Evolutionary conservation across 2,797 vertebrate genomes (phyloP).

Genomic region (Gymnoscopelus microlampas): DNA sequence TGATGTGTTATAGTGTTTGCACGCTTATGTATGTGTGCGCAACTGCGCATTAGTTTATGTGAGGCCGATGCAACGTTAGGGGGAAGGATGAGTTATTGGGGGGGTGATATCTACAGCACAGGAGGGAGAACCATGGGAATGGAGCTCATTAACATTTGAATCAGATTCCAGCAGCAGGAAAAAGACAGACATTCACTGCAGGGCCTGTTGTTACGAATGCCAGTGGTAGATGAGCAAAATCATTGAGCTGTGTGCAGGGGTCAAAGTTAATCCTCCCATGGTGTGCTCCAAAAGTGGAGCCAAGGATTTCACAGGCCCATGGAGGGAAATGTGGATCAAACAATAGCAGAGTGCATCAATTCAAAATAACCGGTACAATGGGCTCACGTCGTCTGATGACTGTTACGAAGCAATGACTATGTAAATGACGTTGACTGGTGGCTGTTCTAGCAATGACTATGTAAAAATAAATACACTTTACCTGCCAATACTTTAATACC

Average conservation of each 20-base stretch:
- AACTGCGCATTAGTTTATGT: too few species aligned
- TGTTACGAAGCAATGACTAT: too few species aligned
- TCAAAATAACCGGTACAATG: conserved; percentile 13
- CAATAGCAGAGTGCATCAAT: conserved; percentile 13
- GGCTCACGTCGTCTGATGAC: too few species aligned
- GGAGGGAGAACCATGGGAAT: conserved; percentile 69
- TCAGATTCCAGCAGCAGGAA: conserved; percentile 72
- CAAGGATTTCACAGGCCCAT: conserved; percentile 26
- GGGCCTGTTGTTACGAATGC: conserved; percentile 46
- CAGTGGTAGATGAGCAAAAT: conserved; percentile 53
- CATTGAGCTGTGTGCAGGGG: conserved; percentile 33
- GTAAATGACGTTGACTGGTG: neutral
- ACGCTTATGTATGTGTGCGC: too few species aligned
- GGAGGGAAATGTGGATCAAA: conserved; percentile 28
- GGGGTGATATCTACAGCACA: conserved; percentile 54
- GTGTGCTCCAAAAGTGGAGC: conserved; percentile 33
- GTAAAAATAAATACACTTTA: neutral
- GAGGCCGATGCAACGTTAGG: too few species aligned
- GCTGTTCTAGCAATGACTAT: neutral
- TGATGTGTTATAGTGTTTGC: too few species aligned
- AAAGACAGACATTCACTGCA: conserved; percentile 53
- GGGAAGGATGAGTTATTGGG: conserved; percentile 5
- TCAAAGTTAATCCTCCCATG: conserved; percentile 42
- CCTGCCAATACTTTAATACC: neutral
- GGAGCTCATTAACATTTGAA: conserved; percentile 76